Conservation (phyloP, 2,888 invertebrate species). For the Sesia bembeciformis region DNA sequence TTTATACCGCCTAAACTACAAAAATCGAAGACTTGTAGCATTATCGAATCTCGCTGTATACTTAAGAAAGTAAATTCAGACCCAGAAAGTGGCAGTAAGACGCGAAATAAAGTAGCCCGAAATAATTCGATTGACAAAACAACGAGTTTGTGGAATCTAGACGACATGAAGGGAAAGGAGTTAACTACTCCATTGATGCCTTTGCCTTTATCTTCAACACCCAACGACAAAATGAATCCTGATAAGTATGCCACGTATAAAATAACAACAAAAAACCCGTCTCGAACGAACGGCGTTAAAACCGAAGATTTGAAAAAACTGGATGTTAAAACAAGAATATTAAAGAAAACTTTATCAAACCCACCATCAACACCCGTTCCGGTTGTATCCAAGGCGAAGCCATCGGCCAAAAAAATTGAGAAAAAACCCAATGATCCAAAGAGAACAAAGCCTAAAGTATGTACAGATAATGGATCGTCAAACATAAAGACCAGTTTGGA, state of each 20-base stretch:
- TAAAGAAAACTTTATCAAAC: conserved; percentile 70
- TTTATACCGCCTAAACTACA: conserved; percentile 75
- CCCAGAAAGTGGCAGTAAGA: conserved; percentile 43
- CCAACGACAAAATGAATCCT: conserved; percentile 54
- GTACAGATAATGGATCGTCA: conserved; percentile 51
- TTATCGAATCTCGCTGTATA: conserved; percentile 80
- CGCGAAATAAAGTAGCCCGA: conserved; percentile 48
- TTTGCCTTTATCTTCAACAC: conserved; percentile 41
- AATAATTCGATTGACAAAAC: conserved; percentile 71
- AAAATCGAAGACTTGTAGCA: conserved; percentile 81
- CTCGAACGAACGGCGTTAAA: conserved; percentile 54
- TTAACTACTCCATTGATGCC: conserved; percentile 56
- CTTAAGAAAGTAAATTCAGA: conserved; percentile 74
- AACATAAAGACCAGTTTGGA: conserved; percentile 48
- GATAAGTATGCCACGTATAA: conserved; percentile 71
- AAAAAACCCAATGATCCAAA: conserved; percentile 56
- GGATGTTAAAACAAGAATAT: conserved; percentile 70
- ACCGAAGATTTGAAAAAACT: conserved; percentile 64
- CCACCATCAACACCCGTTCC: conserved; percentile 67
- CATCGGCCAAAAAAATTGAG: conserved; percentile 51
- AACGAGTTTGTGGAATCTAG: conserved; percentile 75
- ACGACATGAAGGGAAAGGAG: conserved; percentile 71
- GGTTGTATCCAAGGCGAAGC: conserved; percentile 61
- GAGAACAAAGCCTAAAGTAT: conserved; percentile 56
- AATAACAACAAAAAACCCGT: conserved; percentile 54